Evolutionary conservation across 2,113 vertebrate genomes (phyloP).

Genomic region (Aphyosemion australe): DNA sequence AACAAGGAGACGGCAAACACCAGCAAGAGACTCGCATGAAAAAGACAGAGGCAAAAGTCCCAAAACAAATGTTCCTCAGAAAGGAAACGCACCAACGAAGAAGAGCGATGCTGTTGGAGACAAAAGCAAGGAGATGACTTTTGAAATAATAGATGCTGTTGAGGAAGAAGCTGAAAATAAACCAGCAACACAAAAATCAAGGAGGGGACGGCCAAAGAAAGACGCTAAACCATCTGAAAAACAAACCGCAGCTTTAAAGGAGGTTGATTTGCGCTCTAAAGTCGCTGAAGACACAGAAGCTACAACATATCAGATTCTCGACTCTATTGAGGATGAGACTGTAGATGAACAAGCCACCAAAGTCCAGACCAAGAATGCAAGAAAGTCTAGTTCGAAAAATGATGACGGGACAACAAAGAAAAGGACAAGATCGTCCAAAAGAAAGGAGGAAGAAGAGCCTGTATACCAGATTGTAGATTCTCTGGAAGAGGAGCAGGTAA

Average conservation of each 20-base stretch:
- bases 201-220: conserved; percentile 45
- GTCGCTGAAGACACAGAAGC: conserved; percentile 29
- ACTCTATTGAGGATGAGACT: conserved; percentile 52
- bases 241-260: background rate
- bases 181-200: conserved; percentile 4
- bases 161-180: conserved; percentile 6
- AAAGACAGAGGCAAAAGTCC: background rate
- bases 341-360: background rate
- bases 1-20: conserved; percentile 25
- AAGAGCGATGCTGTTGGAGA: background rate
- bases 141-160: conserved; percentile 30
- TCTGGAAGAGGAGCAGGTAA: conserved; percentile 30
- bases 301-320: conserved; percentile 43
- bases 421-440: background rate
- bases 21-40: conserved; percentile 27
- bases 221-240: conserved; percentile 1
- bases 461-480: conserved; percentile 48
- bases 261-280: background rate
- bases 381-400: background rate
- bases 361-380: background rate
- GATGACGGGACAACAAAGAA: background rate
- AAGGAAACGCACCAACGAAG: conserved; percentile 10
- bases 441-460: conserved; percentile 16
- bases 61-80: background rate
- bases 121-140: background rate